phyloP scores from a whole-genome alignment of 2,113 vertebrate species.

The Pipa parva region DNA sequence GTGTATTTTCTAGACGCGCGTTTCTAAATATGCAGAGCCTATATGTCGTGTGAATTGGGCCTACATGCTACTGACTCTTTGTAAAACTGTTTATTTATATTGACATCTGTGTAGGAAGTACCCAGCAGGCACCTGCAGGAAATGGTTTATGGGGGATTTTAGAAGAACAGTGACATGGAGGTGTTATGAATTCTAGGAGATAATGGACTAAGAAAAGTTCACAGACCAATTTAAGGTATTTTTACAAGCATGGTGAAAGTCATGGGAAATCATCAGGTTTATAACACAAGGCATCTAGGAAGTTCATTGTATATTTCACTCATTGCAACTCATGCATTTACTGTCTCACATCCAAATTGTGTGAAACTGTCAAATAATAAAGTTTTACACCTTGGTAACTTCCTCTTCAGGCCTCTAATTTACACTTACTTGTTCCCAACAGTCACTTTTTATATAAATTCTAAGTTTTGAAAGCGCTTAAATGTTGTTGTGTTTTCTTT shows the following conservation, averaged over 20 bases:
- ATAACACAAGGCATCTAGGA: conserved; percentile 11
- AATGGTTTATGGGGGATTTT: conserved; percentile 7
- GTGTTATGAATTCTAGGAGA: conserved; percentile 14
- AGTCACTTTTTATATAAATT: too few species aligned
- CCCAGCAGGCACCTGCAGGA: background rate
- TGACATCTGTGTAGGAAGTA: background rate
- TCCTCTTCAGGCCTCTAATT: background rate
- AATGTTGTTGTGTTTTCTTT: too few species aligned
- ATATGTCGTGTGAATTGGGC: background rate
- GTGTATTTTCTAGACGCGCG: background rate
- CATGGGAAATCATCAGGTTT: conserved; percentile 24
- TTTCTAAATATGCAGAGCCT: background rate
- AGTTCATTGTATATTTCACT: conserved; percentile 11
- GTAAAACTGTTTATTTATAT: background rate
- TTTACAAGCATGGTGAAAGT: background rate
- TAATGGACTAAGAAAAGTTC: background rate
- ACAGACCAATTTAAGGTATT: background rate
- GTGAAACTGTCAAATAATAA: background rate
- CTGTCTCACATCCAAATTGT: conserved; percentile 8
- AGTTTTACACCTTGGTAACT: background rate
- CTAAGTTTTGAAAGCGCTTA: too few species aligned
- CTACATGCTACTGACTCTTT: background rate
- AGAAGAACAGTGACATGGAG: conserved; percentile 4
- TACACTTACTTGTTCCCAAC: too few species aligned
- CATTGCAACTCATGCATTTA: background rate